Evolutionary conservation across 2,888 invertebrate species (phyloP), one percentile per base, ranked within the genome.

Genomic region (Colletes collaris): DNA sequence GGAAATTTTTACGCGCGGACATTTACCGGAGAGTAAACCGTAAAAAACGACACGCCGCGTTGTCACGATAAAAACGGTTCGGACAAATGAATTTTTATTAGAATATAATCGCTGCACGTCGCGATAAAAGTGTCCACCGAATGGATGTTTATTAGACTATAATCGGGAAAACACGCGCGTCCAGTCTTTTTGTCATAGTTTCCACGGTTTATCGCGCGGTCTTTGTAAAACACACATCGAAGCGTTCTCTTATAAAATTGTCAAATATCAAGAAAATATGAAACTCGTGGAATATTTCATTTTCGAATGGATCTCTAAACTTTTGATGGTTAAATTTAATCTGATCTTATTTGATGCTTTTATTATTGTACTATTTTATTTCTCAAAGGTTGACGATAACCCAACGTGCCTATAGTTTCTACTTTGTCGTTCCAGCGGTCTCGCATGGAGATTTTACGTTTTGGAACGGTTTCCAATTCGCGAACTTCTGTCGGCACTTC

Each of bases 401-500:
- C 27, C 27, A 27, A 27, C 13, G 56, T 53, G 19, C 37, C 11
- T 16, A 35, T 50, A 40, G 27, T 27, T 27, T 27, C 1, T 27
- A 27, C 2, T 27, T 27, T 27, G 27, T 27, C 27, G 27, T 27
- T 58, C 37, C n/a, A 16, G 8, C 8, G 10, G 44, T 46, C 10
- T 10, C 10, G 10, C 10, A 46, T 0, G 8, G 10, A 10, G 10
- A 46, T 46, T 46, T 10, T 40, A 6, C 40, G 6, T 40, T 8
- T 46, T 46, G 44, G 37, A 13, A 53, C 46, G 59, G n/a, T 37
- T 55, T 49, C 44, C 66, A 77, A 79, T 86, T 86, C 80, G 70
- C 70, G 73, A 82, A 79, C 81, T 82, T 84, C 76, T 74, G 52
- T 68, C 76, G 75, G 66, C 71, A 72, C 74, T 81, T 69, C 72